phyloP scores from a whole-genome alignment of 2,113 vertebrate species.

The Pomatostomus ruficeps region DNA sequence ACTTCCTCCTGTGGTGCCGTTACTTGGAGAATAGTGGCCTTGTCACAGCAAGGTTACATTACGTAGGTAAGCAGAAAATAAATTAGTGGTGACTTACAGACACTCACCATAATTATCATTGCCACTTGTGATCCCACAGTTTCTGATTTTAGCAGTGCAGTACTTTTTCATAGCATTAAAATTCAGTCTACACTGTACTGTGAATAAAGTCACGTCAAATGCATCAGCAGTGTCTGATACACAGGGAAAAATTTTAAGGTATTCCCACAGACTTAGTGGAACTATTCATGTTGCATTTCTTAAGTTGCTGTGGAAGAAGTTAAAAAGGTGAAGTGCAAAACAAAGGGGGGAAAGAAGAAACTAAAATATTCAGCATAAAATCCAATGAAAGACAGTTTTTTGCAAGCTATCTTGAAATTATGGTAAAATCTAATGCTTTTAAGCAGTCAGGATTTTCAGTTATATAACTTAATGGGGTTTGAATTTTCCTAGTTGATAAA shows the following conservation, averaged over 20 bases:
- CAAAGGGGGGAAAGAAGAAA: not conserved
- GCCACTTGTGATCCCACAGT: not conserved
- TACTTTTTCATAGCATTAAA: not conserved
- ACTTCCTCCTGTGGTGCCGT: not conserved
- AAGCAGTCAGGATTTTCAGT: not conserved
- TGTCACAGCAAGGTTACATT: slow-evolving; percentile 1
- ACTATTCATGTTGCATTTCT: not conserved
- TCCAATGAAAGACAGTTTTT: not conserved
- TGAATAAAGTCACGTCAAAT: not conserved
- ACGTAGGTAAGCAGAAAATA: not conserved
- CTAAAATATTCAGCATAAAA: not conserved
- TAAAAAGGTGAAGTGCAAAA: not conserved
- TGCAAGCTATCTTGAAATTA: not conserved
- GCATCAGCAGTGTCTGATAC: not conserved
- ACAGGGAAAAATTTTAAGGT: not conserved
- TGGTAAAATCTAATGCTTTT: not conserved
- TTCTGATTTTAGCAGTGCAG: not conserved
- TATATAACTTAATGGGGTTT: not conserved
- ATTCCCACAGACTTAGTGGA: not conserved
- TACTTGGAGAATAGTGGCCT: not conserved
- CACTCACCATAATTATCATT: not conserved
- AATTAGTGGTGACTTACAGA: not conserved
- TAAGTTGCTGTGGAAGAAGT: not conserved
- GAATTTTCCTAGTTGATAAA: not conserved
- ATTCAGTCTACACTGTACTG: not conserved